Evolutionary conservation across 37 sponge, comb jelly and placozoan genomes (phyloP).

Genomic region (Cladorhizidae sp.): DNA sequence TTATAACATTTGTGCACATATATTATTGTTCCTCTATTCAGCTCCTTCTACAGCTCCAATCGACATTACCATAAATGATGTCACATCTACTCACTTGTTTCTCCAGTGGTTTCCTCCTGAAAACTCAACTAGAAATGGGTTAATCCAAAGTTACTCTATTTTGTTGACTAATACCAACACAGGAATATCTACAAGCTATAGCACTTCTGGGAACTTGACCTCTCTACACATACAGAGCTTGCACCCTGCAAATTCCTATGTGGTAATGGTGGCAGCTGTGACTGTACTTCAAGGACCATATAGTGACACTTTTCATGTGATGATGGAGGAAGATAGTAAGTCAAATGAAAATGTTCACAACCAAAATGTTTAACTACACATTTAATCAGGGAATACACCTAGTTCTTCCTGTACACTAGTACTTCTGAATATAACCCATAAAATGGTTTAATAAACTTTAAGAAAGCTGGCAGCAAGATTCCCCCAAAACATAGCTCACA

Average conservation of each 20-base stretch:
- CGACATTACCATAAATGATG: background rate
- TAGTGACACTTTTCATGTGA: background rate
- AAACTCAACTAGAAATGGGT: conserved; percentile 9
- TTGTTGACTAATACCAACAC: background rate
- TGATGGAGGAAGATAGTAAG: background rate
- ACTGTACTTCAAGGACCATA: conserved; percentile 5
- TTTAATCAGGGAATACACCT: no score
- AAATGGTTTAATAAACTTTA: no score
- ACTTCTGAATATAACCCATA: no score
- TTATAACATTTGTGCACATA: no score
- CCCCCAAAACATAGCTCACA: no score
- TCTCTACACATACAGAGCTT: background rate
- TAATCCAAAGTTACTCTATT: background rate
- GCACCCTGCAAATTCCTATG: background rate
- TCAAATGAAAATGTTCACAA: no score
- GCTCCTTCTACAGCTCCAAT: conserved; percentile 8
- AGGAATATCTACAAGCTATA: background rate
- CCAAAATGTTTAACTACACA: no score
- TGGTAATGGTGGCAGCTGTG: background rate
- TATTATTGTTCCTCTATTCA: background rate
- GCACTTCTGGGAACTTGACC: background rate
- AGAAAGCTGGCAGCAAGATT: no score
- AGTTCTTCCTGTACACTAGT: no score
- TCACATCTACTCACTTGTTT: background rate
- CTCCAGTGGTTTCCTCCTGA: conserved; percentile 9